Percentiles rank a stretch among this genome's conserved stretches.
phyloP scores from a whole-genome alignment of 2,113 vertebrate species.

The Tychaedon coryphoeus region DNA sequence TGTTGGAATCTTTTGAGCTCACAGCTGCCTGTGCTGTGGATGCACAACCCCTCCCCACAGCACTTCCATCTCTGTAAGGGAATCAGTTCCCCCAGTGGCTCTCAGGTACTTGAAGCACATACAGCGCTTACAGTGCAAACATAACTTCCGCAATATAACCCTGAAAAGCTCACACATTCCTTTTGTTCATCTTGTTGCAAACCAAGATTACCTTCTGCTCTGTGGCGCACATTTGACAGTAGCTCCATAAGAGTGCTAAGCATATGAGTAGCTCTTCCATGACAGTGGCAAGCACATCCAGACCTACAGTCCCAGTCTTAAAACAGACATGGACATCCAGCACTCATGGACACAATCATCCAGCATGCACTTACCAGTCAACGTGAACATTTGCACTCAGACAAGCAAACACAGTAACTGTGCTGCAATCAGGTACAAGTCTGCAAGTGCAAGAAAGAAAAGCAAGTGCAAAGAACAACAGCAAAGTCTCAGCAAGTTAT shows the following conservation, averaged over 20 bases:
- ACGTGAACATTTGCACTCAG: accelerated
- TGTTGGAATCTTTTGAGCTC: neutral
- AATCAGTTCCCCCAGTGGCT: neutral
- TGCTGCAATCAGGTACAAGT: neutral
- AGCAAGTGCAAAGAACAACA: neutral
- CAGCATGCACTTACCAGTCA: neutral
- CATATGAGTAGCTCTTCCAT: accelerated
- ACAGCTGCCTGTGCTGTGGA: neutral
- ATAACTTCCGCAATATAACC: neutral
- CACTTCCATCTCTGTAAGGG: neutral
- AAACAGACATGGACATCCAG: accelerated
- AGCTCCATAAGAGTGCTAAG: accelerated
- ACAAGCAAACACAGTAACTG: neutral
- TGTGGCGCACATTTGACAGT: neutral
- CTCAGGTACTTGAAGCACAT: neutral
- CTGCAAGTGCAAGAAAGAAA: neutral
- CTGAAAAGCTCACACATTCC: neutral
- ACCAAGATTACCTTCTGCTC: neutral
- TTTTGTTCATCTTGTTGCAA: neutral
- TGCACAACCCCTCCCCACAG: neutral
- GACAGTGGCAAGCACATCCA: neutral
- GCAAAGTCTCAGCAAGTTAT: neutral
- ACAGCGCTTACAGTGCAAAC: neutral
- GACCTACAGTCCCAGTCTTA: neutral
- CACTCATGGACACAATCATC: accelerated